Conservation (phyloP, 2,888 invertebrate species). For the Drosophila aldrichi region DNA sequence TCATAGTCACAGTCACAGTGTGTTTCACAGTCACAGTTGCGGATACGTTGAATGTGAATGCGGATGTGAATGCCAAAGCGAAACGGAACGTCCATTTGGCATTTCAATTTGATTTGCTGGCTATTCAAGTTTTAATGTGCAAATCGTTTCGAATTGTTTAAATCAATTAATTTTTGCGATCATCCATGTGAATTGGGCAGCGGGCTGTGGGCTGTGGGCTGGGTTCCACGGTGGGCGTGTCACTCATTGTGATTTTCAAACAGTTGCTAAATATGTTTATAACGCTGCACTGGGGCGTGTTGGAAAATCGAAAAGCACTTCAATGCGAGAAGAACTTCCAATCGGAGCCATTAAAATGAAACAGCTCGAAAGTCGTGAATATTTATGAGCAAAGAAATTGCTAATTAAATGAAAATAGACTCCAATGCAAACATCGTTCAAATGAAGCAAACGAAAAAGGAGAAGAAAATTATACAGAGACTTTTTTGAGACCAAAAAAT, state of each 20-base stretch:
- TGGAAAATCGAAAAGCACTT: constrained; percentile 3
- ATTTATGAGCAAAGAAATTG: constrained; percentile 3
- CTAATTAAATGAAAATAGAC: constrained; percentile 1
- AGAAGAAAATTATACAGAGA: background rate
- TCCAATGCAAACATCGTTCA: background rate
- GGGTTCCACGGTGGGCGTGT: background rate
- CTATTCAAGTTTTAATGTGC: constrained; percentile 67
- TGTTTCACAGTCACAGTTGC: background rate
- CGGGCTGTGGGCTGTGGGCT: background rate
- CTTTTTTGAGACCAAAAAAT: background rate
- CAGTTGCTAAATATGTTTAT: constrained; percentile 12
- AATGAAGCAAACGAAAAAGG: background rate
- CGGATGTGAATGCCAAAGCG: constrained; percentile 8
- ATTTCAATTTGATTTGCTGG: constrained; percentile 75
- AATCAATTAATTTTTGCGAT: constrained; percentile 74
- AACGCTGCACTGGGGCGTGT: background rate
- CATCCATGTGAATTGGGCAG: constrained; percentile 41
- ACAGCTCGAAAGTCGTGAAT: background rate
- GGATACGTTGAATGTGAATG: background rate
- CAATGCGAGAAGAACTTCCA: constrained; percentile 1
- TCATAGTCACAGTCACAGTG: background rate
- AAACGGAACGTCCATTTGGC: constrained; percentile 50
- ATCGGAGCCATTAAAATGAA: background rate
- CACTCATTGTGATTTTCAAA: constrained; percentile 15
- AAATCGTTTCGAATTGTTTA: constrained; percentile 74